Evolutionary conservation across 2,888 invertebrate species (phyloP), one percentile per base, ranked within the genome.

Genomic region (Arrhopalites spinosus): DNA sequence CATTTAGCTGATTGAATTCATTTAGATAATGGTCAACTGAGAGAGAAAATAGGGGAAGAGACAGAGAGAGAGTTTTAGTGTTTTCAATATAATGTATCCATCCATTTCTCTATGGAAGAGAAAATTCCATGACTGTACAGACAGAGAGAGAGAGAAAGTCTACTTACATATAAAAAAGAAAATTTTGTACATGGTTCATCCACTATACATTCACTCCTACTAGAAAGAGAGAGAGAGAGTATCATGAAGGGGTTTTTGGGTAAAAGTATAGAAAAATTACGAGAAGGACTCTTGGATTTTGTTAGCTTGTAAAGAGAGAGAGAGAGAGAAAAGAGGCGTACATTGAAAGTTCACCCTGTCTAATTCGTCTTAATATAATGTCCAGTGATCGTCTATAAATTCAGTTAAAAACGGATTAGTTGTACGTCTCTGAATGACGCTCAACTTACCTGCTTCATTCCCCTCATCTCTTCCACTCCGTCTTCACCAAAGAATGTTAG

Each of bases 1-100:
- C 81, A 81, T 81, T 81, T 79, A 81, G 70, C 77, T 81, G 81
- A 81, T 81, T 79, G 81, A 81, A 81, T 81, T 81, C 81, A 81
- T 81, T 81, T 79, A 76, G 79, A 79, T 79, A 81, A 81, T 81
- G 81, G 81, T 81, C 81, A 81, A 79, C 78, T 78, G 78, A 36
- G 36, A 64, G 36, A 25, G 29, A 66, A 25, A 20, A 73, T 15
- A 56, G 61, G 30, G 45, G 27, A 23, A 15, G 27, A 61, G 63
- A 17, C 36, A 27, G 63, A 68, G 25, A 36, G 36, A 64, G 27
- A n/a, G 27, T 15, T 23, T 23, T 25, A 29, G 61, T 61, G 61
- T 11, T 15, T 25, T 27, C 27, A 23, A 25, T 23, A 25, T 25
- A 29, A 17, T 27, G n/a, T 53, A 53, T 53, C 17, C 53, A 17